Evolutionary conservation across 1,140 invertebrate genomes (phyloP).

Genomic region (Polypedilum pembai): DNA sequence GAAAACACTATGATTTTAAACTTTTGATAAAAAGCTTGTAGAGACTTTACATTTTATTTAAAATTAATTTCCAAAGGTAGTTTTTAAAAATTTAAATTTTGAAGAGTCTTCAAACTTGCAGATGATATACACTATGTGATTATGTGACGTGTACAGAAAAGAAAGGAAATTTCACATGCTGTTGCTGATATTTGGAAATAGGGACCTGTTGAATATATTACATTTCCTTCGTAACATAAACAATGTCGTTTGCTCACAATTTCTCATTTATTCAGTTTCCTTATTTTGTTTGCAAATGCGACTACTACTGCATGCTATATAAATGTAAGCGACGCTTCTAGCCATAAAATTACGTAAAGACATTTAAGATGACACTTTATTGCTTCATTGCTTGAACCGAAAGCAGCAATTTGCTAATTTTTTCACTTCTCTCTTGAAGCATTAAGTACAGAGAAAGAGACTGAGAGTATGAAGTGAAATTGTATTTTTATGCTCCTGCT

Average conservation of each 20-base stretch:
- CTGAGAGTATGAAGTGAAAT: background rate
- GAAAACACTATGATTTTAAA: background rate
- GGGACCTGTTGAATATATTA: constrained; percentile 21
- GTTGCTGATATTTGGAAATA: background rate
- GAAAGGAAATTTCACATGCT: background rate
- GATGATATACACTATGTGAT: too few relatives aligned
- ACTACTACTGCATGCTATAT: background rate
- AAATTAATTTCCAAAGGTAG: too few relatives aligned
- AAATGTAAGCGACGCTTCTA: background rate
- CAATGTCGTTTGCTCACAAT: background rate
- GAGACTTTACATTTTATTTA: too few relatives aligned
- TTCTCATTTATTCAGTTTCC: background rate
- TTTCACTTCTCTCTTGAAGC: background rate
- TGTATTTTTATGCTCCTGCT: background rate
- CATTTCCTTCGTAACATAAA: background rate
- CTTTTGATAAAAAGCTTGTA: too few relatives aligned
- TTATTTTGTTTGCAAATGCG: too few relatives aligned
- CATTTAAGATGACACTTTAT: background rate
- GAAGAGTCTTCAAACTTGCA: too few relatives aligned
- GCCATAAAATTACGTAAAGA: constrained; percentile 17
- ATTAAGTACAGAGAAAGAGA: background rate
- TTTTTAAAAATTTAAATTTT: too few relatives aligned
- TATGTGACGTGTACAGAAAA: background rate
- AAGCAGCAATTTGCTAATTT: background rate
- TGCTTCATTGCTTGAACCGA: background rate